Percentiles rank a stretch among this genome's conserved stretches.
These are phyloP conservation scores for Diorhabda sublineata DNA, from an alignment of 1,140 invertebrate species.

Conservation along the genomic window DNA sequence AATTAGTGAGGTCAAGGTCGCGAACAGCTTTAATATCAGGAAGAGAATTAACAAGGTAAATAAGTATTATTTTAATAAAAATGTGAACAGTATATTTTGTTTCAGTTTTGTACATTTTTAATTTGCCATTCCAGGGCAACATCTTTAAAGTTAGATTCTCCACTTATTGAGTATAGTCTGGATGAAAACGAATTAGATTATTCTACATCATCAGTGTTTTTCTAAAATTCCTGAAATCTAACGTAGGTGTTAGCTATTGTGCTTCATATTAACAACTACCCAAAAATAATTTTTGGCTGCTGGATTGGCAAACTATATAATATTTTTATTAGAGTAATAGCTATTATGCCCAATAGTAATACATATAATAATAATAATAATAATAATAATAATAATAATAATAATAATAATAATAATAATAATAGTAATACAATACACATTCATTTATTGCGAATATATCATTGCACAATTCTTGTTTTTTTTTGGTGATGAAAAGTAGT, in stretches of 20 bases:
- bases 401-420: too few species aligned
- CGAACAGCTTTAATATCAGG: constrained; percentile 67
- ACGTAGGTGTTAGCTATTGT: background rate
- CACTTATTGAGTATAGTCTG: constrained; percentile 5
- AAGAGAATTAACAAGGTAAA: constrained; percentile 58
- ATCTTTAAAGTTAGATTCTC: constrained; percentile 14
- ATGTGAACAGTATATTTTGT: background rate
- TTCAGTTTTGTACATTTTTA: background rate
- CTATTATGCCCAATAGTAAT: background rate
- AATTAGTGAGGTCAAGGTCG: constrained; percentile 79
- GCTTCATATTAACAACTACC: background rate
- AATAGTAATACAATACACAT: too few species aligned
- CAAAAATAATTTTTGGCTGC: too few species aligned
- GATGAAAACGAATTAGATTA: constrained; percentile 15
- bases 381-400: too few species aligned
- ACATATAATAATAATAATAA: too few species aligned
- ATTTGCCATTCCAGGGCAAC: constrained; percentile 16
- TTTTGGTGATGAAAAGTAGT: too few species aligned
- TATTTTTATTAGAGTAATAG: background rate
- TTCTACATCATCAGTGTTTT: constrained; percentile 18
- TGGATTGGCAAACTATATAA: background rate
- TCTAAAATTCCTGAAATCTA: constrained; percentile 3
- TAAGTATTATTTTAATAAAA: constrained; percentile 19
- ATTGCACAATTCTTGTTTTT: too few species aligned
- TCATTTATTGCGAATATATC: too few species aligned